Conservation (phyloP, 2,113 vertebrate species). For the Hemiprocne comata region DNA sequence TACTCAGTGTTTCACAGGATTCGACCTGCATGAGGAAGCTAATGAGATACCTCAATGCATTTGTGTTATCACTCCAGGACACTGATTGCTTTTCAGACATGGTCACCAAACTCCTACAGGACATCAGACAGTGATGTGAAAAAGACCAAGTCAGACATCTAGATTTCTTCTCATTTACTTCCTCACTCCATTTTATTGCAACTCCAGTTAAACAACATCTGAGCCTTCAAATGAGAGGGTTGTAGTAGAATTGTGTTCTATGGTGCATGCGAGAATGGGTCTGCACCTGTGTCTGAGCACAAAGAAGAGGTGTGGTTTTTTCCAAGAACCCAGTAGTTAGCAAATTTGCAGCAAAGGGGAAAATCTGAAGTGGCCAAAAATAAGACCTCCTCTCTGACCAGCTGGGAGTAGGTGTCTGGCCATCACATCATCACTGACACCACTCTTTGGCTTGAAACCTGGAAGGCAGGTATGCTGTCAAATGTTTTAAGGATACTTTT, state of each 20-base stretch:
- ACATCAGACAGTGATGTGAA: not conserved
- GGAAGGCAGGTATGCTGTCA: not conserved
- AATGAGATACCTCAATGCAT: not conserved
- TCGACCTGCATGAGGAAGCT: not conserved
- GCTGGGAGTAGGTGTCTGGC: not conserved
- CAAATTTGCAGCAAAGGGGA: not conserved
- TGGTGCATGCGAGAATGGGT: not conserved
- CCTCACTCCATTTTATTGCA: not conserved
- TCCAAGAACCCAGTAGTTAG: not conserved
- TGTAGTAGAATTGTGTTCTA: not conserved
- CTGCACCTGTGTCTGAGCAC: not conserved
- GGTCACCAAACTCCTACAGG: not conserved
- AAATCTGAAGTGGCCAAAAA: not conserved
- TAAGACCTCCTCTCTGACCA: not conserved
- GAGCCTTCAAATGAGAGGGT: not conserved
- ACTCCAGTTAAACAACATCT: not conserved
- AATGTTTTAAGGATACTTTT: not conserved
- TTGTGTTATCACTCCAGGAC: not conserved
- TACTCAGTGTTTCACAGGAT: not conserved
- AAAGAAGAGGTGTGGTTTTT: not conserved
- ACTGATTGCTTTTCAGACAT: not conserved
- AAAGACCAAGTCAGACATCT: not conserved
- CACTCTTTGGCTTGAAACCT: not conserved
- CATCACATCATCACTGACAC: not conserved
- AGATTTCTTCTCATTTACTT: not conserved